Evolutionary conservation across 2,113 vertebrate species (phyloP).

Genomic region (Microtus ochrogaster): DNA sequence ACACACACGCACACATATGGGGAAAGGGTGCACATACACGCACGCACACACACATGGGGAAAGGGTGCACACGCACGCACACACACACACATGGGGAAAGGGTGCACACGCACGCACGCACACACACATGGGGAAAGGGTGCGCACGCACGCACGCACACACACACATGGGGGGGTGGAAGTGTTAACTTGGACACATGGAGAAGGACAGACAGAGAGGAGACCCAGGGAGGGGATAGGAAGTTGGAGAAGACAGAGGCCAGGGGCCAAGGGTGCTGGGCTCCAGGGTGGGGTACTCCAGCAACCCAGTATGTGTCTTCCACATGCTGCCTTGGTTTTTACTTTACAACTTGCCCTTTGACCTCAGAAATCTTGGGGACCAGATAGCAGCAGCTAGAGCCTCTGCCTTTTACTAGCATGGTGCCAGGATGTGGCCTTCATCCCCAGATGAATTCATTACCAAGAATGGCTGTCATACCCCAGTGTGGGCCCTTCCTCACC

Average conservation of each 20-base stretch:
- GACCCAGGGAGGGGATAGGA: background rate
- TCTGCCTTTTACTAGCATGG: background rate
- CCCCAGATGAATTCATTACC: background rate
- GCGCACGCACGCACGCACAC: rapidly evolving
- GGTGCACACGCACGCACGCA: rapidly evolving
- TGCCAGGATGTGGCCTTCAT: background rate
- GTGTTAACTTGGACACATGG: background rate
- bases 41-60: background rate
- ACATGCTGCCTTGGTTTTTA: background rate
- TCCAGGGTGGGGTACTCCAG: background rate
- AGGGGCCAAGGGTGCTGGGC: rapidly evolving
- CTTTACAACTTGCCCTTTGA: background rate
- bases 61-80: rapidly evolving
- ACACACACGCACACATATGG: too few relatives aligned
- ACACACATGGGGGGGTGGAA: background rate
- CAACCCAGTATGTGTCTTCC: background rate
- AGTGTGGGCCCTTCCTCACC: background rate
- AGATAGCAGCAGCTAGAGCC: slow-evolving; percentile 62
- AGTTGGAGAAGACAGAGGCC: slow-evolving; percentile 56
- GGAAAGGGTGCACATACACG: too few relatives aligned
- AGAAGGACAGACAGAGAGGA: background rate
- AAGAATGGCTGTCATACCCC: rapidly evolving
- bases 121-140: background rate
- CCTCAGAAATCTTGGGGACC: background rate
- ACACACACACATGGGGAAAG: background rate